These are phyloP conservation scores for Strix aluco DNA, from an alignment of 2,113 vertebrate genomes.

Conservation along the genomic window DNA sequence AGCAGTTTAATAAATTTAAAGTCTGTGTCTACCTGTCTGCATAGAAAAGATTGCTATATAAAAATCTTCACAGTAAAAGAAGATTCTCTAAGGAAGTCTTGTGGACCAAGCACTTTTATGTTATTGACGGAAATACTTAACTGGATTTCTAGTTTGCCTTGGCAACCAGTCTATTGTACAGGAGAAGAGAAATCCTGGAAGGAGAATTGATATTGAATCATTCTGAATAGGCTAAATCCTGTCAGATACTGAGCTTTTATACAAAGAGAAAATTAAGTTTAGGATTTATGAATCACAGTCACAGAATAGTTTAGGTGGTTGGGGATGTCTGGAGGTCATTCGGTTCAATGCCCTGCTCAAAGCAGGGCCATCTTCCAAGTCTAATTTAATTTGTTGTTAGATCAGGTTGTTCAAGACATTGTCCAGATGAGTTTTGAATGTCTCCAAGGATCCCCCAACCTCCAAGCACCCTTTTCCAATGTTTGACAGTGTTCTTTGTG, in stretches of 20 bases:
- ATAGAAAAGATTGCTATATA: background rate
- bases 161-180: background rate
- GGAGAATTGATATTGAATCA: background rate
- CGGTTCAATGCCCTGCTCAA: background rate
- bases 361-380: background rate
- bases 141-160: constrained; percentile 15
- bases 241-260: background rate
- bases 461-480: background rate
- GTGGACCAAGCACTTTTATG: background rate
- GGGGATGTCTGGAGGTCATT: background rate
- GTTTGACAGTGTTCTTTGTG: background rate
- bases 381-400: background rate
- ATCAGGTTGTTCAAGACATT: background rate
- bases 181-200: background rate
- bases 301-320: background rate
- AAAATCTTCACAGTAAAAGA: background rate
- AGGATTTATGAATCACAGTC: background rate
- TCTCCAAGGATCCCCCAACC: background rate
- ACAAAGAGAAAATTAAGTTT: background rate
- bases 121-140: background rate
- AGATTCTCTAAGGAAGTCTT: background rate
- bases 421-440: background rate
- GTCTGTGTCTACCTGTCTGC: background rate
- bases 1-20: background rate
- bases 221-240: background rate